phyloP scores from a whole-genome alignment of 2,113 vertebrate genomes.

The Coracopsis vasa region DNA sequence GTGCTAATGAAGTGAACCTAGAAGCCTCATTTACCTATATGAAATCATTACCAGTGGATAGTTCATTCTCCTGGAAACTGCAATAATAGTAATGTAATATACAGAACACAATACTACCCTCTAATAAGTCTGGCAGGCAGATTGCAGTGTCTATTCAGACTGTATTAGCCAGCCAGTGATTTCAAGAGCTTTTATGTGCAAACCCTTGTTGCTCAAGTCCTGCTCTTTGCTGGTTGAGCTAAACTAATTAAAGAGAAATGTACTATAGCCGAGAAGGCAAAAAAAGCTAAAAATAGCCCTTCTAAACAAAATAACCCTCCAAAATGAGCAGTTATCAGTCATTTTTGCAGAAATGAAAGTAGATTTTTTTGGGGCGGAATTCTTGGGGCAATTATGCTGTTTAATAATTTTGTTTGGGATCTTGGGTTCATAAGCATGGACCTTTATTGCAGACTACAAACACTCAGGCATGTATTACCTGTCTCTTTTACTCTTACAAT shows the following conservation, averaged over 20 bases:
- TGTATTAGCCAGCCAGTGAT: background rate
- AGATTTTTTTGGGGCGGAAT: background rate
- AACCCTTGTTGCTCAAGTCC: background rate
- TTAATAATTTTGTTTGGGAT: background rate
- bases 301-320: background rate
- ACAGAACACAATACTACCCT: background rate
- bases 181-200: slow-evolving; percentile 6
- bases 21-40: slow-evolving; percentile 16
- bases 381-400: background rate
- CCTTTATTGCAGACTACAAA: background rate
- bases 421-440: background rate
- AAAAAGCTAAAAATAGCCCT: background rate
- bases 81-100: slow-evolving; percentile 34
- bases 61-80: slow-evolving; percentile 44
- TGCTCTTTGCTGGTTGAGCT: background rate
- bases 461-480: background rate
- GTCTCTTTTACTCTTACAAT: background rate
- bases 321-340: background rate
- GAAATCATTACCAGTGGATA: slow-evolving; percentile 15
- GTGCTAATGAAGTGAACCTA: slow-evolving; percentile 18
- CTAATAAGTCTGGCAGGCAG: slow-evolving; percentile 44
- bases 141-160: slow-evolving; percentile 24
- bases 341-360: background rate
- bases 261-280: background rate
- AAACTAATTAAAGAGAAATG: slow-evolving; percentile 37